Evolutionary conservation across 2,113 vertebrate species (phyloP), one percentile per base, ranked within the genome.

Genomic region (Loxodonta africana): DNA sequence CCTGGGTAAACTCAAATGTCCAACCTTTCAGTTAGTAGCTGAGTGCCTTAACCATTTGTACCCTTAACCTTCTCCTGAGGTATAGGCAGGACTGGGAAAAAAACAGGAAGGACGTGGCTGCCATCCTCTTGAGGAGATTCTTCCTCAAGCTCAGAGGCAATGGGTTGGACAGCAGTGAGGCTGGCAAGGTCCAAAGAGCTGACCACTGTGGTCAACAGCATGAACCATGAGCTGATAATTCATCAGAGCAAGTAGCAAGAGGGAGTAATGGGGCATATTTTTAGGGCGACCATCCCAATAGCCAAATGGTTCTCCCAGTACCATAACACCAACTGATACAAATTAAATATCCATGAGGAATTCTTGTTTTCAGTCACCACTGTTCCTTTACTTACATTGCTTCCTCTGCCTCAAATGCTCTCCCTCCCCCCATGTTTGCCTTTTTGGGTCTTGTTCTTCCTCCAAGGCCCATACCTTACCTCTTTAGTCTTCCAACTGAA

Each of bases 311-410:
- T 77, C 73, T 90, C 44, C 85, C 0, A 0, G n/a, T 51, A 44
- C 46, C 9, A 0, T 5, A 33, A 33, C 0, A 0, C 2, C 12
- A 1, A 0, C 30, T 18, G 78, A 62, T 48, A 26, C 17, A 11
- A 62, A 60, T 41, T 17, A 86, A n/a, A 7, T 21, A 46, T 7
- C 51, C 83, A 8, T 11, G 53, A 48, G 82, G 11, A 41, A 44
- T 67, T 87, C 95, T 65, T 53, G 5, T 65, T 80, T 63, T 14
- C 5, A 18, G 46, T 60, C 63, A 60, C 51, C 51, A 82, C 76
- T 89, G 62, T 48, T 33, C 28, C 60, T 89, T 83, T 33, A 26
- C 57, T 85, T 80, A 80, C 46, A 25, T 0, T 8, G 51, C 4
- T 73, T 41, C 33, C 48, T 74, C 74, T 51, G 23, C 77, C 67